phyloP scores from a whole-genome alignment of 2,888 invertebrate species.

The Hecatera dysodea region DNA sequence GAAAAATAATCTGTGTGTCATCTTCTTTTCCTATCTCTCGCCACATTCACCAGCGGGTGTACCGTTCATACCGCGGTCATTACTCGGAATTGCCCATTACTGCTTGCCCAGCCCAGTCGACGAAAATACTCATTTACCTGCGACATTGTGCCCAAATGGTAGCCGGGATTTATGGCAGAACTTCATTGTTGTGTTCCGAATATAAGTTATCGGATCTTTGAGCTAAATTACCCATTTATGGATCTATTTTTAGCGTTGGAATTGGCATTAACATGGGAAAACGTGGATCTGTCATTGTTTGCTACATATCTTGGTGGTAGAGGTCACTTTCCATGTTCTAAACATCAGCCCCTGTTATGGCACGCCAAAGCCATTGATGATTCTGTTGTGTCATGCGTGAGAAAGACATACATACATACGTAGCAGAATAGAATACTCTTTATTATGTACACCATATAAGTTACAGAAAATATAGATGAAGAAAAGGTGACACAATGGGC shows the following conservation, averaged over 20 bases:
- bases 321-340: too few species aligned
- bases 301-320: not conserved
- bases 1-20: too few species aligned
- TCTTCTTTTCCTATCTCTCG: not conserved
- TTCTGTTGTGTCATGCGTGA: too few species aligned
- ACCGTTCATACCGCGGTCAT: conserved; percentile 75
- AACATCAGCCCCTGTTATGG: too few species aligned
- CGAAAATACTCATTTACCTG: conserved; percentile 82
- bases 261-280: not conserved
- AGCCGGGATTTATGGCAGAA: conserved; percentile 56
- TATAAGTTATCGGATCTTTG: conserved; percentile 30
- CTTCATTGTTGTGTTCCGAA: conserved; percentile 37
- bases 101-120: conserved; percentile 82
- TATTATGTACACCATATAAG: too few species aligned
- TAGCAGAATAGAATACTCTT: too few species aligned
- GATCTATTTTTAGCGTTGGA: not conserved
- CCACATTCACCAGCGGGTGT: conserved; percentile 61
- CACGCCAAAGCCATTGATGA: too few species aligned
- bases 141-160: conserved; percentile 69
- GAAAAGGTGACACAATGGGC: too few species aligned
- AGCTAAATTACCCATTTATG: not conserved
- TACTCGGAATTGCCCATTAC: conserved; percentile 84
- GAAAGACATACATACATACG: too few species aligned
- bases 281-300: not conserved
- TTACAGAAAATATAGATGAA: too few species aligned